Evolutionary conservation across 1,140 invertebrate species (phyloP).

Genomic region (Drosophila busckii): DNA sequence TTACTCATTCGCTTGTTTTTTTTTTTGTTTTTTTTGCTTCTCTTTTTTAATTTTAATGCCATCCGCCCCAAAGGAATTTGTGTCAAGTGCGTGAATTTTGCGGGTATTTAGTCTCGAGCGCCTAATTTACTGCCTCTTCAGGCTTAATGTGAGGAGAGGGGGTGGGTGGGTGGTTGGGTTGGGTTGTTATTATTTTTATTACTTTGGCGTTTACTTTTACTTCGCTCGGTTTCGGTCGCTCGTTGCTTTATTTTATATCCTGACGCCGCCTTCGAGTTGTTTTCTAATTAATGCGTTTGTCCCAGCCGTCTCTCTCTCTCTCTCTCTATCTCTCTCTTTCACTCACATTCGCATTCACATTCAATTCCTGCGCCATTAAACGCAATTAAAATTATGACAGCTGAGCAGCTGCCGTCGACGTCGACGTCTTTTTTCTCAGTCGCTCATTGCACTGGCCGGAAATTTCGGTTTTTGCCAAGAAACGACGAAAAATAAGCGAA

Average conservation of each 20-base stretch:
- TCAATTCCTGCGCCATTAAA: slow-evolving; percentile 61
- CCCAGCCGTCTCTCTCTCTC: slow-evolving; percentile 5
- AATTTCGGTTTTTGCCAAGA: slow-evolving; percentile 46
- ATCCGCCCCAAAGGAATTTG: slow-evolving; percentile 54
- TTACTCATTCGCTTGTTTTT: slow-evolving; percentile 3
- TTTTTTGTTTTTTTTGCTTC: slow-evolving; percentile 27
- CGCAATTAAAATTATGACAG: slow-evolving; percentile 67
- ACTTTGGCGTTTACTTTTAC: slow-evolving; percentile 16
- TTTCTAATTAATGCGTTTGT: slow-evolving; percentile 68
- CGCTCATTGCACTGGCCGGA: slow-evolving; percentile 57
- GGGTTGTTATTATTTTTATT: slow-evolving; percentile 63
- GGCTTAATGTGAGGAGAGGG: background rate
- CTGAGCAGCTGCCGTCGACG: slow-evolving; percentile 49
- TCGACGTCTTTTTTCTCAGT: too few relatives aligned
- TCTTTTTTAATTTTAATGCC: slow-evolving; percentile 61
- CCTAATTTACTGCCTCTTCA: slow-evolving; percentile 52
- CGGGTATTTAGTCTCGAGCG: slow-evolving; percentile 42
- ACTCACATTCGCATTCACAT: slow-evolving; percentile 31
- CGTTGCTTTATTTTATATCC: background rate
- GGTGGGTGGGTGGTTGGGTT: background rate
- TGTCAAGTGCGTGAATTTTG: slow-evolving; percentile 68
- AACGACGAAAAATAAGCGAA: slow-evolving; percentile 8
- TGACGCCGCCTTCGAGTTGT: slow-evolving; percentile 46
- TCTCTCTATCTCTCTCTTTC: slow-evolving; percentile 5
- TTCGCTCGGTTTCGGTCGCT: background rate